Conservation (phyloP, 2,888 invertebrate genomes). For the Cataglyphis altisquamis region DNA sequence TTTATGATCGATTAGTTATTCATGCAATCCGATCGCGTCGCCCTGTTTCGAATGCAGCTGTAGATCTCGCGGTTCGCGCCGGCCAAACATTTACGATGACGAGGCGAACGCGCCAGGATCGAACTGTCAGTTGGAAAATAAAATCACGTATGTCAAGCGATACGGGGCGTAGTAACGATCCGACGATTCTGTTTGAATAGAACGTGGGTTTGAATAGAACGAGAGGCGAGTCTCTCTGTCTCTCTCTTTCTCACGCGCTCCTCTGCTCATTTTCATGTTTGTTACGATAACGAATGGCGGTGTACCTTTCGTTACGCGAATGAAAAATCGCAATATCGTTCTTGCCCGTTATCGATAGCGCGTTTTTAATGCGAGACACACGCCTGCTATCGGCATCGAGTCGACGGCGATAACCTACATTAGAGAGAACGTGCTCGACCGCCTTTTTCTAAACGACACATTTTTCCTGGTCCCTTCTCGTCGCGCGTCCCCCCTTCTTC, state of each 20-base stretch:
- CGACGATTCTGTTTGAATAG: slow-evolving; percentile 48
- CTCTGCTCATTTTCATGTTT: slow-evolving; percentile 49
- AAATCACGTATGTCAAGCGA: slow-evolving; percentile 47
- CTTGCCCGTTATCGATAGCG: slow-evolving; percentile 47
- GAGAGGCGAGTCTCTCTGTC: slow-evolving; percentile 13
- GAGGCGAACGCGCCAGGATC: slow-evolving; percentile 9
- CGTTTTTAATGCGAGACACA: slow-evolving; percentile 44
- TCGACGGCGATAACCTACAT: slow-evolving; percentile 40
- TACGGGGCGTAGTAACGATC: slow-evolving; percentile 51
- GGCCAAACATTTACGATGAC: slow-evolving; percentile 61
- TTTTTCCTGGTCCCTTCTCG: slow-evolving; percentile 21
- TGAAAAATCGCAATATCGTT: slow-evolving; percentile 45
- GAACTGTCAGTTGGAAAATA: slow-evolving; percentile 43
- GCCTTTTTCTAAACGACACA: slow-evolving; percentile 40
- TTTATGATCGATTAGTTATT: background rate
- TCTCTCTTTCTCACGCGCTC: background rate
- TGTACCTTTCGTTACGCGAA: slow-evolving; percentile 5
- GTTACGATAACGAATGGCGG: slow-evolving; percentile 53
- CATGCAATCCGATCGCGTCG: background rate
- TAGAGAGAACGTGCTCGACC: slow-evolving; percentile 28
- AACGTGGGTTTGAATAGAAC: background rate
- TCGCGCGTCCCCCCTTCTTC: background rate
- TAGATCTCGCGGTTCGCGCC: slow-evolving; percentile 41
- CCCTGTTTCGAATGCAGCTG: slow-evolving; percentile 35
- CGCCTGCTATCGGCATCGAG: slow-evolving; percentile 32